phyloP scores from a whole-genome alignment of 2,888 invertebrate species.

The Lepidochrysops patricia region DNA sequence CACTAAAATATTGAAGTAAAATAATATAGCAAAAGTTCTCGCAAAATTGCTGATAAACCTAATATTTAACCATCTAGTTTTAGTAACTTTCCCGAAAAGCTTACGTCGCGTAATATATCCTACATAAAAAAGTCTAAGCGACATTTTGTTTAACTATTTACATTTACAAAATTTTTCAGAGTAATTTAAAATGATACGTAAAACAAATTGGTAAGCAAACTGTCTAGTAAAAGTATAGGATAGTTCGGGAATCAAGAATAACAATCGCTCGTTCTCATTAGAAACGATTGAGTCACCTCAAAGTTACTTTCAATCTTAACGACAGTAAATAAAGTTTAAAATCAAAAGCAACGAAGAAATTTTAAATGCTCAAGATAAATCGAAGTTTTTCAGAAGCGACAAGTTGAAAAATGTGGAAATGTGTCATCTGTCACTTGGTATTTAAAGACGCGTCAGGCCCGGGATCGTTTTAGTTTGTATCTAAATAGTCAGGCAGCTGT shows the following conservation, averaged over 20 bases:
- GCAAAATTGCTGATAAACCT: too few relatives aligned
- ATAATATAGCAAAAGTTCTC: too few relatives aligned
- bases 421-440: conserved; percentile 73
- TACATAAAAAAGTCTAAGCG: too few relatives aligned
- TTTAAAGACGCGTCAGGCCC: conserved; percentile 50
- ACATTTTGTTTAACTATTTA: too few relatives aligned
- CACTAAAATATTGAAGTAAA: too few relatives aligned
- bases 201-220: neutral
- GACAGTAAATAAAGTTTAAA: neutral
- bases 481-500: conserved; percentile 64
- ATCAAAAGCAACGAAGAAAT: conserved; percentile 20
- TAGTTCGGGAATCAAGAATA: conserved; percentile 23
- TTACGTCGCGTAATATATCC: too few relatives aligned
- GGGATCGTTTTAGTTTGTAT: conserved; percentile 48
- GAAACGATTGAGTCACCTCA: conserved; percentile 38
- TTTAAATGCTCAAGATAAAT: conserved; percentile 37
- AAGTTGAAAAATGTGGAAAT: conserved; percentile 74
- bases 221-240: neutral
- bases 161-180: neutral
- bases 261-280: conserved; percentile 53
- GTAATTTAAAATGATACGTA: neutral
- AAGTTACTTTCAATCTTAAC: conserved; percentile 8
- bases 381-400: conserved; percentile 64
- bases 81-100: too few relatives aligned
- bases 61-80: too few relatives aligned